Percentiles rank a stretch among this genome's conserved stretches.
Conservation (phyloP, 2,888 invertebrate genomes). For the Pseudolycoriella hygida region DNA sequence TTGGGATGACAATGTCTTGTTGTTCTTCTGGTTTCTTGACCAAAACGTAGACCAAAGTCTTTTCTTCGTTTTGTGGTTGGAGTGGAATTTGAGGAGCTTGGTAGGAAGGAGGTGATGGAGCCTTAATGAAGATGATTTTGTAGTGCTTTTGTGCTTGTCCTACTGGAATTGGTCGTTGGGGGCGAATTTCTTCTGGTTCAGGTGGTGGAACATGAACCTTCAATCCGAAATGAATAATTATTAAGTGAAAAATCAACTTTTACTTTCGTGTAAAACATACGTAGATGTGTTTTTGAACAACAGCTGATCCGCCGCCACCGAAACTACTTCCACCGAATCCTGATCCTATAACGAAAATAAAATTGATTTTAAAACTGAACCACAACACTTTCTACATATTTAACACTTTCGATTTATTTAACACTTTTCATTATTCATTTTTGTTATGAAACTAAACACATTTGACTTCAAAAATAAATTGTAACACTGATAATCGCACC, state of each 20-base stretch:
- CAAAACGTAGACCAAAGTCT: constrained; percentile 74
- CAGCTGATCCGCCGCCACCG: constrained; percentile 27
- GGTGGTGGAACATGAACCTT: constrained; percentile 65
- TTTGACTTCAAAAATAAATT: too few species aligned
- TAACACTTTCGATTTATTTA: too few species aligned
- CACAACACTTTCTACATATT: too few species aligned
- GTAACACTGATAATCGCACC: background rate
- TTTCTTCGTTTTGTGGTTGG: constrained; percentile 69
- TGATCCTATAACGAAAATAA: constrained; percentile 18
- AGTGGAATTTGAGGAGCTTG: constrained; percentile 65
- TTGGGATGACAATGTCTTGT: constrained; percentile 61
- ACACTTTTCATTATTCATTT: too few species aligned
- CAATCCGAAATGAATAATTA: too few species aligned
- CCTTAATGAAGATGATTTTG: constrained; percentile 87
- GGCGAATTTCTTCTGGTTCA: constrained; percentile 57
- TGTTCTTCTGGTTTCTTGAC: constrained; percentile 78
- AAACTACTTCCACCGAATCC: constrained; percentile 3
- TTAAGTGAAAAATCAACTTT: too few species aligned
- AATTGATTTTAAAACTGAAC: background rate
- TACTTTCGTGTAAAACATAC: constrained; percentile 18
- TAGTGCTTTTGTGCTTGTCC: constrained; percentile 73
- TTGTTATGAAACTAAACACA: too few species aligned
- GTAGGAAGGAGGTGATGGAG: constrained; percentile 67
- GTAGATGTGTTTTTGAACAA: constrained; percentile 75
- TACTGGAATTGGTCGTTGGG: constrained; percentile 44